These are phyloP conservation scores for Synanthedon formicaeformis DNA, from an alignment of 2,888 invertebrate genomes.

Conservation along the genomic window DNA sequence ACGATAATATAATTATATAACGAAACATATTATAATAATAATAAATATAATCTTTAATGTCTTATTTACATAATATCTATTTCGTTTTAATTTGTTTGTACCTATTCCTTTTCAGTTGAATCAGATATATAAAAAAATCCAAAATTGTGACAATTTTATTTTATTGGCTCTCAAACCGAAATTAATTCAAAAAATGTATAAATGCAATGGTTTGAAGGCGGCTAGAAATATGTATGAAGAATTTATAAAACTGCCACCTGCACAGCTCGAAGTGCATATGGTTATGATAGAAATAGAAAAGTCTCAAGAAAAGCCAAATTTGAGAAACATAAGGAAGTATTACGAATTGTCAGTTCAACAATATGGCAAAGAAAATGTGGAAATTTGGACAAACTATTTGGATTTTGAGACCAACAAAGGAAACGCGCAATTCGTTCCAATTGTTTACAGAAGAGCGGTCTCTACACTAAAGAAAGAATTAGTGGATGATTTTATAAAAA, in stretches of 20 bases:
- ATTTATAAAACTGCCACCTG: conserved; percentile 70
- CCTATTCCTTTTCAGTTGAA: conserved; percentile 37
- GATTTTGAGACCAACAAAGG: conserved; percentile 76
- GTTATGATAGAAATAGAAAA: conserved; percentile 72
- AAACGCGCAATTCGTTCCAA: conserved; percentile 63
- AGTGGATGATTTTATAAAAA: conserved; percentile 66
- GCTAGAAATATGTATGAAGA: conserved; percentile 74
- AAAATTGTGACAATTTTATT: conserved; percentile 60
- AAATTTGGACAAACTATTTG: conserved; percentile 81
- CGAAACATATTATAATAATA: too few species aligned
- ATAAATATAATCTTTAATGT: too few species aligned
- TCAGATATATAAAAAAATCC: conserved; percentile 40
- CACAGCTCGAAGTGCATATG: conserved; percentile 71
- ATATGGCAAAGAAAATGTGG: conserved; percentile 74
- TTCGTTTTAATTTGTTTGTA: neutral
- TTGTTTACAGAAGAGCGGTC: conserved; percentile 74
- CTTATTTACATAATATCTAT: too few species aligned
- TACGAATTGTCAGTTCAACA: conserved; percentile 74
- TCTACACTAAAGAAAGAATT: conserved; percentile 65
- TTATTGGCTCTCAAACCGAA: conserved; percentile 69
- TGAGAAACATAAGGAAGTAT: conserved; percentile 68
- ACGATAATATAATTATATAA: too few species aligned
- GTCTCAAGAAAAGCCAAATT: conserved; percentile 47
- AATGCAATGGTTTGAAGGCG: conserved; percentile 59
- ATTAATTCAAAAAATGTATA: conserved; percentile 71